Evolutionary conservation across 2,888 invertebrate species (phyloP).

Genomic region (Amphipyra berbera): DNA sequence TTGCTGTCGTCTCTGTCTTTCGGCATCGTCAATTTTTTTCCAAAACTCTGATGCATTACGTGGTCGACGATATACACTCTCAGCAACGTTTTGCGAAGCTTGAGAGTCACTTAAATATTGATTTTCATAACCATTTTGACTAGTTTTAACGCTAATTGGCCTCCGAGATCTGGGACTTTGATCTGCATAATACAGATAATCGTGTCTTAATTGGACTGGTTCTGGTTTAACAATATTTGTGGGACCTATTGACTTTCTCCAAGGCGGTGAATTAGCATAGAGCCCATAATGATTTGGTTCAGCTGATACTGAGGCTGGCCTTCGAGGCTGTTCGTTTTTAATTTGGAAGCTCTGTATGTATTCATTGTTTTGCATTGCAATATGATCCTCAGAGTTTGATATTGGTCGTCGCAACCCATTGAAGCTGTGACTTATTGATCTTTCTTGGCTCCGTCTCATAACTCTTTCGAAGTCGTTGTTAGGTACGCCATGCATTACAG

Average conservation of each 20-base stretch:
- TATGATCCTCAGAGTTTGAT: conserved; percentile 87
- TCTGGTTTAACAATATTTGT: conserved; percentile 78
- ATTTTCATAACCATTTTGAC: conserved; percentile 81
- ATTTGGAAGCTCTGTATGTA: conserved; percentile 73
- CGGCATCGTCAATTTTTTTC: conserved; percentile 90
- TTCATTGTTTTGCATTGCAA: conserved; percentile 87
- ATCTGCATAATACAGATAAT: conserved; percentile 92
- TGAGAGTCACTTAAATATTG: conserved; percentile 88
- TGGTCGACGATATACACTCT: conserved; percentile 77
- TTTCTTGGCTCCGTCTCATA: conserved; percentile 86
- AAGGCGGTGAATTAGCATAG: conserved; percentile 80
- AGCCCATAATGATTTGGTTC: conserved; percentile 86
- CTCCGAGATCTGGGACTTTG: conserved; percentile 93
- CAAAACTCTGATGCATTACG: conserved; percentile 91
- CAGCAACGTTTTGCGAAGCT: conserved; percentile 75
- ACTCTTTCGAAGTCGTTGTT: conserved; percentile 87
- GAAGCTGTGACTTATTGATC: conserved; percentile 82
- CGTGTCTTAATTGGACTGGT: conserved; percentile 81
- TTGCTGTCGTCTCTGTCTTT: conserved; percentile 80
- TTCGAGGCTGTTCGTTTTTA: conserved; percentile 81
- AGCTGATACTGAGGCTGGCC: conserved; percentile 87
- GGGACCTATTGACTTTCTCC: conserved; percentile 78
- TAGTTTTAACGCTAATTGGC: conserved; percentile 92
- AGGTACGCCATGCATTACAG: conserved; percentile 79
- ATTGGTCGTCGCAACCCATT: conserved; percentile 85